Evolutionary conservation across 1,140 invertebrate species (phyloP).

Genomic region (Galleria mellonella): DNA sequence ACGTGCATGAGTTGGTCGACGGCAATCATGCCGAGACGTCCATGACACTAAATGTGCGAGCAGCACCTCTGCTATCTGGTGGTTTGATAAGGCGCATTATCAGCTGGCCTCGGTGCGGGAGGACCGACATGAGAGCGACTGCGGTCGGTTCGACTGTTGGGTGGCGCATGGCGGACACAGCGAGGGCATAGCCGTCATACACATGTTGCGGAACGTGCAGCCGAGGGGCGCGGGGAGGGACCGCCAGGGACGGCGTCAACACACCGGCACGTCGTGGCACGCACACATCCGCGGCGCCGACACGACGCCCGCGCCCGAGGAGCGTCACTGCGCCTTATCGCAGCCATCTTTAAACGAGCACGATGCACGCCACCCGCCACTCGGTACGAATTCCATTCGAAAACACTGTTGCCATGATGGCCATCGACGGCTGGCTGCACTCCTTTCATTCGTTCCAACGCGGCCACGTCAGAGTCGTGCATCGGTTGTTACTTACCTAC

Average conservation of each 20-base stretch:
- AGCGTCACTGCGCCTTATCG: conserved; percentile 67
- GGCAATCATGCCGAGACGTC: conserved; percentile 41
- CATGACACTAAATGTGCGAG: conserved; percentile 63
- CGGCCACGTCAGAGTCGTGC: conserved; percentile 21
- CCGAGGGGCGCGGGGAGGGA: conserved; percentile 35
- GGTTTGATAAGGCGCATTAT: conserved; percentile 63
- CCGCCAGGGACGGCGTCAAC: conserved; percentile 44
- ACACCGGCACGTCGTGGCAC: conserved; percentile 27
- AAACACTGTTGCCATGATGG: conserved; percentile 44
- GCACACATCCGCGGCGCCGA: conserved; percentile 46
- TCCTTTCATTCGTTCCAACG: conserved; percentile 41
- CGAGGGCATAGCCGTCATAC: conserved; percentile 33
- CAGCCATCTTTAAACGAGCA: conserved; percentile 69
- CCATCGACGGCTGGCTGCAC: conserved; percentile 49
- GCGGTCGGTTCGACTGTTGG: conserved; percentile 42
- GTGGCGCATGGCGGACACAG: conserved; percentile 24
- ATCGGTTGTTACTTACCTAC: conserved; percentile 24
- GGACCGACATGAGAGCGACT: conserved; percentile 31
- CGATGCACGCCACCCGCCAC: conserved; percentile 56
- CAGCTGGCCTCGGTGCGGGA: conserved; percentile 46
- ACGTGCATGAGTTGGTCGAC: conserved; percentile 26
- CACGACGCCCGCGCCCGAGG: conserved; percentile 61
- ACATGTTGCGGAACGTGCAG: conserved; percentile 65
- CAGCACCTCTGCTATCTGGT: conserved; percentile 69
- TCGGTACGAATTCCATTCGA: conserved; percentile 59